Evolutionary conservation across 2,888 invertebrate species (phyloP), one percentile per base, ranked within the genome.

Genomic region (Caenorhabditis parvicauda): DNA sequence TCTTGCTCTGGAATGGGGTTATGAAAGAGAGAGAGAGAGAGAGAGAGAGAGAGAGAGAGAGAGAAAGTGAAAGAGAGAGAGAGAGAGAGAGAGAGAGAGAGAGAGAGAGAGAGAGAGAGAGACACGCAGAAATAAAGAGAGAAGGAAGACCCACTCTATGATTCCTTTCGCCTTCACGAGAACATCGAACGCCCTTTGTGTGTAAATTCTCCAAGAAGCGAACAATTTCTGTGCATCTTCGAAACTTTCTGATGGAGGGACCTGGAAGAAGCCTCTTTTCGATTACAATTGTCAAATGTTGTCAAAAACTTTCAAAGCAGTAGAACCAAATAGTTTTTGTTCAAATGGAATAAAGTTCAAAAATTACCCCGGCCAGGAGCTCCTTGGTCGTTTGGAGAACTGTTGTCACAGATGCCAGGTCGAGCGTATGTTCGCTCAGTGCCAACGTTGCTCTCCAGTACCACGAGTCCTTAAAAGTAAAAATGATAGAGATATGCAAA

Each of bases 371-470:
- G 1, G 53, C 46, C 0, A 22, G 25, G 4, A 39, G 14, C 3
- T 47, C 49, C 27, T 45, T 48, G 28, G 44, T 60, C n/a, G n/a
- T n/a, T n/a, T n/a, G n/a, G n/a, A n/a, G n/a, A n/a, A n/a, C n/a
- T n/a, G n/a, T n/a, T 19, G 39, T 52, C 2, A 53, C 27, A 19
- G 52, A 35, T 0, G 44, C n/a, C 9, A 55, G 27, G 24, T 55
- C 56, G 14, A 56, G n/a, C 29, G 56, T 61, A 0, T 43, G 32
- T 17, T 42, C 39, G 9, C 44, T 12, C 6, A 61, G 29, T 21
- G 60, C 46, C 7, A 61, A 47, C 4, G 55, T 56, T 3, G 56
- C 38, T 9, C 50, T 19, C 56, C 60, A 61, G 38, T 53, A 61
- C 49, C 52, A 60, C 3, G 55, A 12, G n/a, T 55, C 48, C 46